These are phyloP conservation scores for Lates calcarifer DNA, from an alignment of 2,113 vertebrate species.

Conservation along the genomic window DNA sequence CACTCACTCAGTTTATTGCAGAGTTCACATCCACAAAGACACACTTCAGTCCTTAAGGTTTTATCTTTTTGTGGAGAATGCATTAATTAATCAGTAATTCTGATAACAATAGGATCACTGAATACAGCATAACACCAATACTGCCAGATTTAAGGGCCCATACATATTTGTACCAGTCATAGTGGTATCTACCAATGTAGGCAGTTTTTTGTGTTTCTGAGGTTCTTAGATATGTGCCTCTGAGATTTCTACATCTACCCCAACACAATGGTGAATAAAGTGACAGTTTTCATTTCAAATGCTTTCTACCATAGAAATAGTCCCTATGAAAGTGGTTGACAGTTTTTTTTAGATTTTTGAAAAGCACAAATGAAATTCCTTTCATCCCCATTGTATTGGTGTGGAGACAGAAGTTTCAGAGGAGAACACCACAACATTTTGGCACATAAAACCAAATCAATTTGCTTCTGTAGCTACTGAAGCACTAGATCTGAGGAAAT, in stretches of 20 bases:
- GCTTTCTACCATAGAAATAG: background rate
- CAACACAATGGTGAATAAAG: background rate
- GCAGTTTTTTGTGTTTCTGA: background rate
- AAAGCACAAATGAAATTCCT: background rate
- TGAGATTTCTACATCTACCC: background rate
- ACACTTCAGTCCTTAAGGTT: background rate
- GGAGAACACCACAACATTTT: background rate
- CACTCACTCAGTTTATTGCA: constrained; percentile 6
- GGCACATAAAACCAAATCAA: background rate
- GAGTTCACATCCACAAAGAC: constrained; percentile 17
- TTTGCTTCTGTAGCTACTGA: background rate
- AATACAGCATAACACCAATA: too few relatives aligned
- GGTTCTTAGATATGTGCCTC: background rate
- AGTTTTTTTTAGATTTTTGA: background rate
- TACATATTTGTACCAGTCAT: background rate
- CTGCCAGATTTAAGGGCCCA: background rate
- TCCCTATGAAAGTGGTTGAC: background rate
- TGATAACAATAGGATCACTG: background rate
- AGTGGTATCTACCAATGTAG: background rate
- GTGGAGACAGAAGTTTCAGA: background rate
- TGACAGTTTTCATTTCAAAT: constrained; percentile 11
- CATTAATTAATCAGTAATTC: background rate
- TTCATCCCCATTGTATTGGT: background rate
- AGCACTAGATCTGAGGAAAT: background rate
- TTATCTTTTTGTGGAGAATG: background rate